Evolutionary conservation across 2,888 invertebrate genomes (phyloP), one percentile per base, ranked within the genome.

Genomic region (Andrena minutula): DNA sequence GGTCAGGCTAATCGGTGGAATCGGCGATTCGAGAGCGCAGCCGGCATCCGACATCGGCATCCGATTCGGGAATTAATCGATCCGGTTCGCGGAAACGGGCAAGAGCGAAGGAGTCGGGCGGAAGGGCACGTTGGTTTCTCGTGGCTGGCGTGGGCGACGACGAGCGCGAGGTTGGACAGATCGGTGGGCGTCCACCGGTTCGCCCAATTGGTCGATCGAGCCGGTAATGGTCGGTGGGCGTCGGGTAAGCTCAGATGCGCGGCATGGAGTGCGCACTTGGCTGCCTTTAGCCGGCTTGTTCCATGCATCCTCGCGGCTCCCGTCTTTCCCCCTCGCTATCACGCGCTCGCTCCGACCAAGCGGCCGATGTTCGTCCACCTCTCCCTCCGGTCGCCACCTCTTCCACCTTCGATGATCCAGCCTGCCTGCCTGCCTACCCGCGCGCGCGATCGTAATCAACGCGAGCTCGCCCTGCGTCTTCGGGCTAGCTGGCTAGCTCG

Each of bases 171-270:
- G 75, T 75, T 41, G 68, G 65, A 79, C 68, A 81, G 90, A 90
- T 90, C 86, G 87, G 90, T 92, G 92, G 93, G 93, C 93, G 93
- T 91, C 88, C 82, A 91, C 90, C 89, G 87, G 91, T 90, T 90
- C 89, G 86, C 89, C 92, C 92, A 92, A 93, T 93, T 93, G 93
- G 93, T 88, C 90, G 92, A 92, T 92, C 91, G 89, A 83, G 82
- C 85, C 83, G 92, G 91, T 92, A 93, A 93, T 93, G 93, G 93
- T 92, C 85, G 93, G 91, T 93, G 92, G 93, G 93, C 93, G 93
- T 91, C 81, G 80, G 89, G 89, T 92, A 91, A 90, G 88, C 90
- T 85, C 88, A 87, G 87, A 90, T 93, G 93, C 93, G 93, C 92
- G 85, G 82, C 88, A 82, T 73, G 79, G 88, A 89, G 91, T 92